Base-by-base conservation (phyloP, 1,140 invertebrate genomes). In the Potamilus streckersoni region DNA sequence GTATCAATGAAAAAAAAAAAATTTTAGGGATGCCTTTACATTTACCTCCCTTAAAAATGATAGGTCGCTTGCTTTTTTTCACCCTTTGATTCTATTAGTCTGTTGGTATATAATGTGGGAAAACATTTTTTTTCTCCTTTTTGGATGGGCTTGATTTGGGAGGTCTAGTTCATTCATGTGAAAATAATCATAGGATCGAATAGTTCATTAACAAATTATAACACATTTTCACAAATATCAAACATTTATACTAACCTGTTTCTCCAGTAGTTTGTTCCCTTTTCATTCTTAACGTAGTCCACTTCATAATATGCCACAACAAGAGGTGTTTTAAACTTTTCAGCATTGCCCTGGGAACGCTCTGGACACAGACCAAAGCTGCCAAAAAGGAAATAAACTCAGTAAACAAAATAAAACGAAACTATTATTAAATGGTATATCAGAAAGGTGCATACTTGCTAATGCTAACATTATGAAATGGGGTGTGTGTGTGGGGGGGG, bases 181-280 rank as follows among this genome's bases (percentile, higher is more conserved):
- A 31, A 31, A 31, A 58, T n/a, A n/a, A 19, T 62, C 19, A 62
- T 62, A 11, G 23, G 23, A 23, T 49, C 4, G 38, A 49, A 62
- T 62, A 6, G 60, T n/a, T n/a, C 6, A 8, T 62, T n/a, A n/a
- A n/a, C 19, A n/a, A 62, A 14, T 2, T 62, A 4, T 62, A 19
- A 62, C 8, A 4, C 11, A 0, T n/a, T 62, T 62, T 49, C n/a
- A 23, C 17, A 20, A 66, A 38, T 11, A 57, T 6, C 4, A 27
- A 57, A 27, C 15, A 63, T 17, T 60, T 6, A 15, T 16, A 69
- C 69, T 64, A 69, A 98, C 96, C 92, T 99, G 91, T 99, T 99
- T 84, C 98, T 94, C 97, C 98, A 99, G 91, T 99, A 99, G 91
- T 99, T 99, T n/a, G 98, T 99, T 61, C 97, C 94, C 90, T 99